A percentile compares a stretch with the other conserved stretches of the same genome.
These are phyloP conservation scores for Acanthisitta chloris DNA, from an alignment of 2,113 vertebrate genomes.

Conservation along the genomic window DNA sequence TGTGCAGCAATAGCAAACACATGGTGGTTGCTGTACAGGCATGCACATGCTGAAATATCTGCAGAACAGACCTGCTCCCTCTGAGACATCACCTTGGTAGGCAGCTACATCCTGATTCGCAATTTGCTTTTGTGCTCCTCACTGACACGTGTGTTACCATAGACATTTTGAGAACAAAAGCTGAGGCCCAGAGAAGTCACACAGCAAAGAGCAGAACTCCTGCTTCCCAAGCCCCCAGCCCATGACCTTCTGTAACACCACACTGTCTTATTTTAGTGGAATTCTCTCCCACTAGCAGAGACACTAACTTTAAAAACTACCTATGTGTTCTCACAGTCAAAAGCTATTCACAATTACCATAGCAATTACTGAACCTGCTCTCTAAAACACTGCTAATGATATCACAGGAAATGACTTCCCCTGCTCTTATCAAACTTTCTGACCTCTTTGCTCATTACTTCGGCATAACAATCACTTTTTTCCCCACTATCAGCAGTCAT, in stretches of 20 bases:
- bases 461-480: constrained; percentile 17
- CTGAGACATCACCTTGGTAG: background rate
- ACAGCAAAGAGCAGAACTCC: background rate
- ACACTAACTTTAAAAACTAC: constrained; percentile 15
- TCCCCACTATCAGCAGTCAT: background rate
- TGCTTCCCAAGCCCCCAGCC: background rate
- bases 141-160: background rate
- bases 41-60: background rate
- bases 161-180: background rate
- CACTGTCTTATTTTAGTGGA: background rate
- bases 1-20: background rate
- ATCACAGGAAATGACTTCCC: constrained; percentile 36
- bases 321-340: background rate
- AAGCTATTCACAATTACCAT: constrained; percentile 47
- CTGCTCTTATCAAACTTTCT: constrained; percentile 56
- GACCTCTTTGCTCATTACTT: constrained; percentile 47
- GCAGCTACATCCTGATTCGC: background rate
- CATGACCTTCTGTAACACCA: background rate
- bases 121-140: background rate
- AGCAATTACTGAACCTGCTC: constrained; percentile 46
- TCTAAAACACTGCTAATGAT: constrained; percentile 47
- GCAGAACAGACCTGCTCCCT: background rate
- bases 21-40: fast-evolving
- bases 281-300: background rate
- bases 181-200: background rate